Evolutionary conservation across 53 echinoderm and acorn worm species (phyloP).

Genomic region (Holothuria leucospilota): DNA sequence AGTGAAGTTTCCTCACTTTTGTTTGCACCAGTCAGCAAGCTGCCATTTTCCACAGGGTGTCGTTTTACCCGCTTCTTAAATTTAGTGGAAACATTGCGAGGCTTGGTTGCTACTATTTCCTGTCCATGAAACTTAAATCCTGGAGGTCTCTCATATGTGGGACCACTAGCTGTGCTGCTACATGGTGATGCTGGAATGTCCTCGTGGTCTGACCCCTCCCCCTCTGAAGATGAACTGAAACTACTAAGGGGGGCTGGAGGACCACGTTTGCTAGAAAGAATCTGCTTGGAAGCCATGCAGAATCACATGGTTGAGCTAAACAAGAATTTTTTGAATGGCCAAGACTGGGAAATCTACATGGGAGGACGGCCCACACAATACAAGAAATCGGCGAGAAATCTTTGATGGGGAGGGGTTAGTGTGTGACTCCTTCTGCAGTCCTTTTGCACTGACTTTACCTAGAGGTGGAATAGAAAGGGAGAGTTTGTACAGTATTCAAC

Average conservation of each 20-base stretch:
- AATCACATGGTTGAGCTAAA: neutral
- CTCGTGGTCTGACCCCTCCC: slow-evolving; percentile 89
- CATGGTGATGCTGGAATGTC: slow-evolving; percentile 92
- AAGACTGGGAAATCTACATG: neutral
- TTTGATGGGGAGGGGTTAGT: no score
- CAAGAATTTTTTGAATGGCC: neutral
- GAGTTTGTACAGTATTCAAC: neutral
- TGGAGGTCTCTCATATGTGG: slow-evolving; percentile 84
- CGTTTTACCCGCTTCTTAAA: slow-evolving; percentile 41
- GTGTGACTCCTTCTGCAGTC: neutral
- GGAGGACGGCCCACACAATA: no score
- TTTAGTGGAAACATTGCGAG: slow-evolving; percentile 7
- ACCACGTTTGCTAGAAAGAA: slow-evolving; percentile 66
- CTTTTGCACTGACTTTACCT: neutral
- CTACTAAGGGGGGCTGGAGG: slow-evolving; percentile 88
- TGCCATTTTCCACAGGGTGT: slow-evolving; percentile 17
- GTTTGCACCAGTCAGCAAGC: neutral
- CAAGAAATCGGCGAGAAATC: no score
- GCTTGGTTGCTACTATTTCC: slow-evolving; percentile 66
- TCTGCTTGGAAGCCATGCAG: slow-evolving; percentile 50
- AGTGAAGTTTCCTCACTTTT: neutral
- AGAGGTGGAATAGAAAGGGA: neutral
- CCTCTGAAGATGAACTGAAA: slow-evolving; percentile 74
- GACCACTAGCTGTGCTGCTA: slow-evolving; percentile 96
- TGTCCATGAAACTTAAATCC: slow-evolving; percentile 93